A percentile compares a stretch with the other conserved stretches of the same genome.
These are phyloP conservation scores for Norana najaformis DNA, from an alignment of 2,888 invertebrate genomes.

Conservation along the genomic window DNA sequence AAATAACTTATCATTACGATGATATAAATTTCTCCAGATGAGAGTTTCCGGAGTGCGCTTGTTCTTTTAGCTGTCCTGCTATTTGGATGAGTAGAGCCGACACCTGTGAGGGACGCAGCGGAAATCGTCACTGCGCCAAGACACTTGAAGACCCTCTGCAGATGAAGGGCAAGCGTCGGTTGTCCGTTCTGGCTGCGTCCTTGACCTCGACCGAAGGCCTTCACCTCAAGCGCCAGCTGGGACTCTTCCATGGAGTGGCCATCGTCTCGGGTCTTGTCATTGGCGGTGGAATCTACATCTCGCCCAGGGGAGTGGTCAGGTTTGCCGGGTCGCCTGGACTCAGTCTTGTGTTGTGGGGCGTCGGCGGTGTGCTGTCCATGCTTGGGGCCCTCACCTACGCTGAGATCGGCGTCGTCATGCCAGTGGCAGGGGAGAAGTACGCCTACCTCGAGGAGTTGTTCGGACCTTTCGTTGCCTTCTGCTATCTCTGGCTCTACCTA, in stretches of 20 bases:
- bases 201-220: not conserved
- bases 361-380: conserved; percentile 76
- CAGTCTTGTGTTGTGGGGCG: conserved; percentile 84
- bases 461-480: conserved; percentile 57
- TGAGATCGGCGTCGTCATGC: conserved; percentile 83
- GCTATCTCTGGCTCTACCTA: conserved; percentile 59
- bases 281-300: conserved; percentile 42
- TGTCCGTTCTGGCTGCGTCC: not conserved
- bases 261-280: conserved; percentile 39
- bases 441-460: conserved; percentile 65
- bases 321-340: conserved; percentile 71
- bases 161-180: too few relatives aligned
- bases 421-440: conserved; percentile 65
- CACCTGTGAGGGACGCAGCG: not conserved
- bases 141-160: not conserved
- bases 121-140: too few relatives aligned
- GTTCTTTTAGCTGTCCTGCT: not conserved
- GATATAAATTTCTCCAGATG: not conserved
- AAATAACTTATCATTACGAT: too few relatives aligned
- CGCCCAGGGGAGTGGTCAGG: conserved; percentile 38
- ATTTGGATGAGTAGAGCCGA: not conserved
- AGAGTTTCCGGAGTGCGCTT: not conserved
- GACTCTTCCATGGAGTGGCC: conserved; percentile 38
- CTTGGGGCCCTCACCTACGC: conserved; percentile 87
- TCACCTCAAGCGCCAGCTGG: conserved; percentile 33